These are phyloP conservation scores for Caerostris extrusa DNA, from an alignment of 1,140 invertebrate species.

Conservation along the genomic window DNA sequence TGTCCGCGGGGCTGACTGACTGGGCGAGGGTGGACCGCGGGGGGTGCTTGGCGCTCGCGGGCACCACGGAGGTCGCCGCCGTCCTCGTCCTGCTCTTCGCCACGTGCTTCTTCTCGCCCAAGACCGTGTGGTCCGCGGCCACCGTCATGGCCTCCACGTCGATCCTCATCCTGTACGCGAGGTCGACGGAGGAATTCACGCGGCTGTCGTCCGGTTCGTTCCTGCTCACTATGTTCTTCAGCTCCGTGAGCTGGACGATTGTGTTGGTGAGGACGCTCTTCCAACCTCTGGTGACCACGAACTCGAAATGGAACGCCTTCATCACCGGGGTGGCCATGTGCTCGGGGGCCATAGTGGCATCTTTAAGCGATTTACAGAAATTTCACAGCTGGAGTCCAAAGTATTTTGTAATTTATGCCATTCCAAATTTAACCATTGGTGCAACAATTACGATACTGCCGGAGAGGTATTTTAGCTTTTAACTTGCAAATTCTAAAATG, in stretches of 20 bases:
- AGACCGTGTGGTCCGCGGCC: background rate
- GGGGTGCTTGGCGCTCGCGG: background rate
- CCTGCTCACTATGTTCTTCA: conserved; percentile 39
- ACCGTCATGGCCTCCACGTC: background rate
- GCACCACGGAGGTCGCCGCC: conserved; percentile 38
- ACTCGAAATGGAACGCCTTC: conserved; percentile 7
- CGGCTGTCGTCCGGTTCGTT: conserved; percentile 5
- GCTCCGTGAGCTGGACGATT: background rate
- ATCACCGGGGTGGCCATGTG: background rate
- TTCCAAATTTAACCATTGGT: conserved; percentile 56
- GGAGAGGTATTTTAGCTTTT: conserved; percentile 57
- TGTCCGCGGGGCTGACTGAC: conserved; percentile 14
- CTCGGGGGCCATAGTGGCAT: background rate
- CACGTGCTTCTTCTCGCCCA: conserved; percentile 21
- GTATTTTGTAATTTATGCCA: conserved; percentile 1
- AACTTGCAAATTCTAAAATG: background rate
- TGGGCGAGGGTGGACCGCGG: background rate
- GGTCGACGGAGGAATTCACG: background rate
- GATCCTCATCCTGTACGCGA: conserved; percentile 26
- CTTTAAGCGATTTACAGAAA: conserved; percentile 52
- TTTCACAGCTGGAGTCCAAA: conserved; percentile 42
- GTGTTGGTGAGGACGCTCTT: background rate
- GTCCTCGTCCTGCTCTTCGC: background rate
- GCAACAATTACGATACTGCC: conserved; percentile 13
- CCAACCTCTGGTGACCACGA: background rate